Conservation (phyloP, 1,140 invertebrate species). For the Apolygus lucorum region DNA sequence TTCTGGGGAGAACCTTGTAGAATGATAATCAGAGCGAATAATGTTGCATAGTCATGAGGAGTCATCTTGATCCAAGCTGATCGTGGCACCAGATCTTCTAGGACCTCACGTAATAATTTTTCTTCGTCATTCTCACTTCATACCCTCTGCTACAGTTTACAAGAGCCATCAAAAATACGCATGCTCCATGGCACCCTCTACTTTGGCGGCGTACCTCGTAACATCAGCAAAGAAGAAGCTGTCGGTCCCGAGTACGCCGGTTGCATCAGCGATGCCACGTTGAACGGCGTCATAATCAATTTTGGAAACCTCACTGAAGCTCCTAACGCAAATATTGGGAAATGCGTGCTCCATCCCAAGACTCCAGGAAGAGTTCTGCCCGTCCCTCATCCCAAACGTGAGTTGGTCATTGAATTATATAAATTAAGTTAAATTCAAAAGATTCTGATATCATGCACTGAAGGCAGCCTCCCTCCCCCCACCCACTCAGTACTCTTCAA, state of each 20-base stretch:
- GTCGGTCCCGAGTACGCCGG: constrained; percentile 56
- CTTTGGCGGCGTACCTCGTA: constrained; percentile 71
- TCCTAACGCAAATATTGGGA: constrained; percentile 55
- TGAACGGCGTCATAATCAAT: constrained; percentile 72
- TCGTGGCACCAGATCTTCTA: too few species aligned
- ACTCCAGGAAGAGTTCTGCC: constrained; percentile 4
- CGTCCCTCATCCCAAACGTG: constrained; percentile 28
- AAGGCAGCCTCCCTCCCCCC: not conserved
- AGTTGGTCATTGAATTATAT: not conserved
- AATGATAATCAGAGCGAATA: too few species aligned
- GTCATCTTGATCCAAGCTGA: too few species aligned
- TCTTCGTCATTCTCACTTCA: too few species aligned
- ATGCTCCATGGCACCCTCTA: constrained; percentile 61
- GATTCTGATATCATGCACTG: too few species aligned
- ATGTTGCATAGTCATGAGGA: too few species aligned
- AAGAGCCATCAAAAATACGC: constrained; percentile 46
- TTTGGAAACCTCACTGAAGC: constrained; percentile 62
- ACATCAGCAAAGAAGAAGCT: constrained; percentile 42
- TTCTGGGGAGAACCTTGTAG: too few species aligned
- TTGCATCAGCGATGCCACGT: constrained; percentile 77
- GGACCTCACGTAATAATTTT: too few species aligned
- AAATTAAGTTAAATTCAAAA: too few species aligned
- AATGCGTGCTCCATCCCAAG: constrained; percentile 42
- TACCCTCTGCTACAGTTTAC: not conserved
- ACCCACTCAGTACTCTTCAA: not conserved